These are phyloP conservation scores for Lepidocyrtoides sp. DNA, from an alignment of 2,888 invertebrate genomes.

Conservation along the genomic window DNA sequence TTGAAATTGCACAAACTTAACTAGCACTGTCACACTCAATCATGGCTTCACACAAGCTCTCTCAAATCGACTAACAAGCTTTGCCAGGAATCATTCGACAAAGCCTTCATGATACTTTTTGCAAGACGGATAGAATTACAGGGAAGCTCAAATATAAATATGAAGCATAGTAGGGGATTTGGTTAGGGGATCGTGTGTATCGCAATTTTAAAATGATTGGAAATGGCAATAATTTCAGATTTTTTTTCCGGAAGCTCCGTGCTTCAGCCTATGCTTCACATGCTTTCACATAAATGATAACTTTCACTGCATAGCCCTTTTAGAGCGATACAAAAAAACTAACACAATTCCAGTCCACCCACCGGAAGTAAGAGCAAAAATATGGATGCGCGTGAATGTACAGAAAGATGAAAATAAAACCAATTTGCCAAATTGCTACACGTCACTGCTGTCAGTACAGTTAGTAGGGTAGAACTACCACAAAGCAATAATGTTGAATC, in stretches of 20 bases:
- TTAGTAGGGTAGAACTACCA: no score
- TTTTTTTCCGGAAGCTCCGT: constrained; percentile 42
- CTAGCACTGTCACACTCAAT: background rate
- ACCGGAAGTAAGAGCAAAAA: background rate
- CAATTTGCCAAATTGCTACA: background rate
- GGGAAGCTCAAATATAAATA: background rate
- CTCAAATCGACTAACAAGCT: no score
- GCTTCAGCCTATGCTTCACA: background rate
- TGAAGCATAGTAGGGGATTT: background rate
- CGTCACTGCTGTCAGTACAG: no score
- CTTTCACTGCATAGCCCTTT: background rate
- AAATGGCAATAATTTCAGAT: background rate
- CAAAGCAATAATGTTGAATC: background rate
- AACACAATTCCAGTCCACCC: background rate
- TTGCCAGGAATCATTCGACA: no score
- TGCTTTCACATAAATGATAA: background rate
- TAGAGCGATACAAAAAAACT: background rate
- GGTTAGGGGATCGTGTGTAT: background rate
- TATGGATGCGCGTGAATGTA: background rate
- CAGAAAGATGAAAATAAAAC: constrained; percentile 6
- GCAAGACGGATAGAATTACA: background rate
- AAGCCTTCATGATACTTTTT: no score
- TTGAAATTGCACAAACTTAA: background rate
- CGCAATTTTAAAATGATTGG: background rate
- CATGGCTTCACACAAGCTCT: background rate